phyloP scores from a whole-genome alignment of 1,140 invertebrate genomes.

The Heterodera carotae region DNA sequence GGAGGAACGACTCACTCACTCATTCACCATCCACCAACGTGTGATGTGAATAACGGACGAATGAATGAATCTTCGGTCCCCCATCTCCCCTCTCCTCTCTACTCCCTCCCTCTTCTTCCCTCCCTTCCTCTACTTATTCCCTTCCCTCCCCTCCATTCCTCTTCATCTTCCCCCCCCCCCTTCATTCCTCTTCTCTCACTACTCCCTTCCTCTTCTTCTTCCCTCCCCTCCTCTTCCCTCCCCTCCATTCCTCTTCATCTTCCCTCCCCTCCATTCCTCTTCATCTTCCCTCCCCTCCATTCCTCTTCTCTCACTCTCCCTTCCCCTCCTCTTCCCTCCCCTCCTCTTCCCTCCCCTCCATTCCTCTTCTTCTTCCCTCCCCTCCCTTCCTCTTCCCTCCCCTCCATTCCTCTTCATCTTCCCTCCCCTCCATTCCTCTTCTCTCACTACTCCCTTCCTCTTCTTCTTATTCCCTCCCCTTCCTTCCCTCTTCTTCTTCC shows the following conservation, averaged over 20 bases:
- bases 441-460: no score
- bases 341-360: no score
- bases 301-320: no score
- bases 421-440: not conserved
- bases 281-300: no score
- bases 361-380: not conserved
- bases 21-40: no score
- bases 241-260: not conserved
- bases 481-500: no score
- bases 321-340: no score
- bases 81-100: not conserved
- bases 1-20: not conserved
- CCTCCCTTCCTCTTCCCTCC: not conserved
- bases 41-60: not conserved
- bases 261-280: not conserved
- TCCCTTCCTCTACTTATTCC: not conserved
- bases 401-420: slow-evolving; percentile 8
- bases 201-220: not conserved
- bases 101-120: not conserved
- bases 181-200: not conserved
- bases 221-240: not conserved
- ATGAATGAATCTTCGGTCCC: slow-evolving; percentile 2
- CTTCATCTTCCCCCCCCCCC: not conserved
- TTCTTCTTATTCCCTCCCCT: not conserved
- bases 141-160: not conserved